Base-by-base conservation (phyloP, 1,140 invertebrate genomes). In the Drosophila sp. region DNA sequence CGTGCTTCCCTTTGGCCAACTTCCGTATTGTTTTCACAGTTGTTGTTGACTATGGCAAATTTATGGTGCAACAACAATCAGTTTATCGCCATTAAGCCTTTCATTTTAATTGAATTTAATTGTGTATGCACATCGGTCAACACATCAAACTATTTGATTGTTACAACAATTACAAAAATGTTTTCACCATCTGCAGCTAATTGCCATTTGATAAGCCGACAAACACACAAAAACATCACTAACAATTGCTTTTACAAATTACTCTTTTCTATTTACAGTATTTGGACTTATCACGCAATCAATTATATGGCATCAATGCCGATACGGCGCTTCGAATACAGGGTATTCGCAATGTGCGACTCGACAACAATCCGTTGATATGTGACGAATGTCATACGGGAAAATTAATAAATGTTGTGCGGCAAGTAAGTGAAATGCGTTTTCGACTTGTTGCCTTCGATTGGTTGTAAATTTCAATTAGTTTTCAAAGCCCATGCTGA, bases 301-400 rank as follows among this genome's bases (percentile, higher is more conserved):
- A 92, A 71, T 92, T 95, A 70, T 90, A 93, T 53, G 94, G 94
- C 34, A 90, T 95, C 58, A 93, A 93, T 51, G 92, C 93, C 50
- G 84, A 92, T 14, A 81, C 94, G 3, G 83, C 94, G 9, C 70
- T 92, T 18, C 78, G 89, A 32, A 91, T 94, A 54, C 93, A 93
- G 62, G 81, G 84, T 29, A 90, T 93, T 36, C 89, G 87, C 48
- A 90, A 90, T 45, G 89, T 95, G 7, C 91, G 92, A 14, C 78
- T 95, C 50, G 92, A 94, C 46, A 92, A 93, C 27, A 95, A 95
- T 92, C 94, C 94, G 5, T 94, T 94, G 93, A 93, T 93, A 36
- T 95, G 95, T 82, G 94, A 95, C 82, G 89, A 93, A 69, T 95
- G 95, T 87, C 93, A 93, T 82, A 93, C 94, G 91, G 91, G 91